Evolutionary conservation across 1,140 invertebrate genomes (phyloP), one percentile per base, ranked within the genome.

Genomic region (Diorhabda carinulata): DNA sequence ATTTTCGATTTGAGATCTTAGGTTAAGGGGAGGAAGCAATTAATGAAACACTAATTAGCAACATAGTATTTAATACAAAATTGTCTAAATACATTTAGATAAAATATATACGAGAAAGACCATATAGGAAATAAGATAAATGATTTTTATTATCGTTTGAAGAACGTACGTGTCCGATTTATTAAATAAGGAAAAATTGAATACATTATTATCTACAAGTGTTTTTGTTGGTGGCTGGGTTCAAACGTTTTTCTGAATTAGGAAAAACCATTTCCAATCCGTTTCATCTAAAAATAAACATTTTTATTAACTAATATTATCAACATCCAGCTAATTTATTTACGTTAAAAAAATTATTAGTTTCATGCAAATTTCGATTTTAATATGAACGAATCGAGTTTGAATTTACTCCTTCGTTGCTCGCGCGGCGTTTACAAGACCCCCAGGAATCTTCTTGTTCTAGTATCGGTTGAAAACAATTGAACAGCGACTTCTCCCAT

Each of bases 191-290:
- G 42, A 10, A 64, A 47, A 43, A 45, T 6, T 43, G 64, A 57
- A 6, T 57, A 66, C 47, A 42, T 56, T 66, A 66, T 57, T 66
- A 7, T 66, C 56, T 57, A 52, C 9, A 9, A 40, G 47, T 40
- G 7, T 64, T 64, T 25, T 10, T 45, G 52, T 10, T 52, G 64
- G 42, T 57, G 64, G 47, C 47, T 47, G 42, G 43, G 64, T 43
- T 66, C 64, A 66, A 57, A 66, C 64, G 64, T 66, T 66, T 66
- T 66, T 66, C 64, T 66, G 64, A 57, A 66, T 66, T 41, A 66
- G 64, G 57, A 66, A 56, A 57, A 66, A 66, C 64, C 64, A 66
- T 66, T 66, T 66, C 64, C 64, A 66, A 43, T 56, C 41, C 56
- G 64, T 66, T 57, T 66, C 64, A 66, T 66, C 64, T 66, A 66